Evolutionary conservation across 2,888 invertebrate genomes (phyloP), one percentile per base, ranked within the genome.

Genomic region (Meteorus cinctellus): DNA sequence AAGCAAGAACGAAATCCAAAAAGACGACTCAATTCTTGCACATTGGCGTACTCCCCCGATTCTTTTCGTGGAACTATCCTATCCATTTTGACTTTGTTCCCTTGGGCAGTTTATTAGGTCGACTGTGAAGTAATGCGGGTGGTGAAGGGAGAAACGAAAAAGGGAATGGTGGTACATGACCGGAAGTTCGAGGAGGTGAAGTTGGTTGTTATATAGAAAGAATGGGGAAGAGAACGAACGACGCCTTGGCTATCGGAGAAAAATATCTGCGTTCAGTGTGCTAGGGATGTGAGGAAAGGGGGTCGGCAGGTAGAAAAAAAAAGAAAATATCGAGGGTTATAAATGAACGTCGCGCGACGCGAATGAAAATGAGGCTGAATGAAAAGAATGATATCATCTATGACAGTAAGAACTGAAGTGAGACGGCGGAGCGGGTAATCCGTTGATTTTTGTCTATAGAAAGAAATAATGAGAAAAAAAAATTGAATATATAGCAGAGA

Each of bases 301-400:
- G 34, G 74, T 67, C 68, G 63, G 74, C 36, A 69, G 65, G 69
- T 68, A 59, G 69, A 68, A 59, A 34, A 34, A 51, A 19, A 48
- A 51, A 24, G 29, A 19, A 67, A 45, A 48, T 24, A 75, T 82
- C 82, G 81, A 79, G 83, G 84, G 81, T 84, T 82, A 84, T 83
- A 83, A 84, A 83, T 81, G 81, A 81, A 84, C 79, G 78, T 80
- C 80, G 81, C 82, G 84, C 77, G 83, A 80, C 76, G 79, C 80
- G 82, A 84, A 85, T 84, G 82, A 83, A 84, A 85, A 83, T 82
- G 82, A 83, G 82, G 75, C 66, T 75, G 70, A 73, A 34, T 68
- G 48, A 55, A 68, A 68, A 16, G 51, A 48, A 51, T 27, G 51
- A 51, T 68, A 27, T 27, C 12, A 51, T 48, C 12, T 31, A 51